Conservation (phyloP, 2,113 vertebrate species). For the Lamprologus callipterus region DNA sequence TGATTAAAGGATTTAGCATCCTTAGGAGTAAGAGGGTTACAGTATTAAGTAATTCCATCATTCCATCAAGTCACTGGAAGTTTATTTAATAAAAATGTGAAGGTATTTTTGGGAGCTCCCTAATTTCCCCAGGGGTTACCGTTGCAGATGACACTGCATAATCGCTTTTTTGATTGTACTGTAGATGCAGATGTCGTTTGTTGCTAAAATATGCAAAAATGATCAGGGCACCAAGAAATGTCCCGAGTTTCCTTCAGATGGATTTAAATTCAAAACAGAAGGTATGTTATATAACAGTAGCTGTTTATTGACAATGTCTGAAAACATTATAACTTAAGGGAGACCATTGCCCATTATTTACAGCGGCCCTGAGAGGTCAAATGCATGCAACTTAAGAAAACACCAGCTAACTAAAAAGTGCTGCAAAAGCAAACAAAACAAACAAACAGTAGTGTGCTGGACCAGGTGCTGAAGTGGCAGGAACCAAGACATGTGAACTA, state of each 20-base stretch:
- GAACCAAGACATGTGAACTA: fast-evolving
- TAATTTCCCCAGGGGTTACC: fast-evolving
- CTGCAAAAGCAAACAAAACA: neutral
- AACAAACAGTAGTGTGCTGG: fast-evolving
- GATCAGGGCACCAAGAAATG: neutral
- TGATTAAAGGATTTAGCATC: constrained; percentile 9
- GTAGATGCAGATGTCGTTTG: neutral
- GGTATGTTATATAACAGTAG: neutral
- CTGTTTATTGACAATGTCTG: neutral
- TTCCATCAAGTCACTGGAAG: neutral
- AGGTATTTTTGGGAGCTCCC: neutral
- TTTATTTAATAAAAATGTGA: neutral
- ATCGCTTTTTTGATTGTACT: fast-evolving
- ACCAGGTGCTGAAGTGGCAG: neutral
- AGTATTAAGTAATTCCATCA: neutral
- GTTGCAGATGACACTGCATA: neutral
- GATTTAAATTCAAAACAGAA: neutral
- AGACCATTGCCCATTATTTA: neutral
- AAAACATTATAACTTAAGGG: neutral
- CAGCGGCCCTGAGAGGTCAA: neutral
- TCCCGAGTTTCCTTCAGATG: fast-evolving
- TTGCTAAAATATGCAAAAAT: neutral
- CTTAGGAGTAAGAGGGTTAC: neutral
- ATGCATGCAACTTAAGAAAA: neutral
- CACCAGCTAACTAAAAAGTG: neutral